Evolutionary conservation across 2,113 vertebrate genomes (phyloP).

Genomic region (Procavia capensis): DNA sequence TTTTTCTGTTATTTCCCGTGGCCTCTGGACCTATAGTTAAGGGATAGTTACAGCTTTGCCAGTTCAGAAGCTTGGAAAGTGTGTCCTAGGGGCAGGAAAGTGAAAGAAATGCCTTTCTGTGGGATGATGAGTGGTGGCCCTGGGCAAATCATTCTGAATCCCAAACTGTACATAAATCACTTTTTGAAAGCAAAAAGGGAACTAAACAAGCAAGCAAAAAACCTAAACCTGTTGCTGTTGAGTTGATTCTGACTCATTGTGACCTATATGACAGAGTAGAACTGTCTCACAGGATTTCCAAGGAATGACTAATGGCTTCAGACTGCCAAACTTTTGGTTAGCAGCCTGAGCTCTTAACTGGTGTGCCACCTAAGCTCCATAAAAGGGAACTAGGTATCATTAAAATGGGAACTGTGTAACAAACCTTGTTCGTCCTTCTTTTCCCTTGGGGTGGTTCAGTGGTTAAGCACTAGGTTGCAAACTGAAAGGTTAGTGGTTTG

Average conservation of each 20-base stretch:
- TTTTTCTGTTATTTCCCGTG: conserved; percentile 8
- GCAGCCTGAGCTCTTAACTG: too few species aligned
- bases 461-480: background rate
- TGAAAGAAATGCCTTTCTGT: background rate
- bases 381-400: background rate
- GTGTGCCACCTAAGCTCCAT: too few species aligned
- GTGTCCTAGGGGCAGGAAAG: background rate
- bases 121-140: background rate
- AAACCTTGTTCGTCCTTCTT: background rate
- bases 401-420: background rate
- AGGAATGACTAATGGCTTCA: too few species aligned
- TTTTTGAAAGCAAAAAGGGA: conserved; percentile 20
- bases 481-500: background rate
- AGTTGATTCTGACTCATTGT: too few species aligned
- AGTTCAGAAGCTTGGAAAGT: background rate
- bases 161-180: background rate
- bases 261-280: too few species aligned
- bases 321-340: too few species aligned
- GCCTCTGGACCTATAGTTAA: background rate
- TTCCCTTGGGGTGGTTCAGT: background rate
- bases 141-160: conserved; percentile 15
- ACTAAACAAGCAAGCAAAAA: too few species aligned
- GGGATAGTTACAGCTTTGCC: background rate
- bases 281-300: too few species aligned
- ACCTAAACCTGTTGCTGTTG: too few species aligned